Base-by-base conservation (phyloP, 1,140 invertebrate genomes). In the Mercenaria mercenaria region DNA sequence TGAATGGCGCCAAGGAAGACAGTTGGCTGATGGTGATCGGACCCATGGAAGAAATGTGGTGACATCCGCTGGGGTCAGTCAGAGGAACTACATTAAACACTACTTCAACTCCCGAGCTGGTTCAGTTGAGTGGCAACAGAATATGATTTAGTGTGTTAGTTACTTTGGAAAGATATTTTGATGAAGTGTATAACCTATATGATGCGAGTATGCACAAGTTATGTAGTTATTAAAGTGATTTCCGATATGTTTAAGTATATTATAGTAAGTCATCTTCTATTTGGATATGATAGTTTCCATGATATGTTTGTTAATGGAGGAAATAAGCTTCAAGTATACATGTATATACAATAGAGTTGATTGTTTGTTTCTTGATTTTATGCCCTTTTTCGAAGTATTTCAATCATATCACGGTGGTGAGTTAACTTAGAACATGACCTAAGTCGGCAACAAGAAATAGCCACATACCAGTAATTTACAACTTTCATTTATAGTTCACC, bases 131-230 rank as follows among this genome's bases (percentile, higher is more conserved):
- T 81, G 79, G 50, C 79, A 81, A 81, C 50, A 81, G 79, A 61
- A 39, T 81, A 81, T 81, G 79, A 81, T 81, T 81, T 81, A 81
- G 79, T 81, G n/a, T 76, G 72, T 76, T 76, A 76, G 37, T 76
- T 41, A 41, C 37, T 76, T 26, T 39, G 72, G n/a, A 18, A 37
- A 76, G 72, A 76, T 76, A 76, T 76, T 76, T 39, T 41, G 41
- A 76, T 76, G 72, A 76, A 34, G 37, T 18, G 34, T 76, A 76
- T 47, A 41, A 26, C 72, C 61, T 67, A 67, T 67, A 67, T 67
- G 29, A 67, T 67, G 61, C 61, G 29, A 52, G 10, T 52, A 52
- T 61, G 59, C 59, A 72, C 67, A 72, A 72, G 67, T 72, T 72
- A 41, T 32, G 67, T 72, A 41, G 72, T 76, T 13, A 76, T 76